Conservation (phyloP, 2,113 vertebrate genomes). For the Lepisosteus osseus region DNA sequence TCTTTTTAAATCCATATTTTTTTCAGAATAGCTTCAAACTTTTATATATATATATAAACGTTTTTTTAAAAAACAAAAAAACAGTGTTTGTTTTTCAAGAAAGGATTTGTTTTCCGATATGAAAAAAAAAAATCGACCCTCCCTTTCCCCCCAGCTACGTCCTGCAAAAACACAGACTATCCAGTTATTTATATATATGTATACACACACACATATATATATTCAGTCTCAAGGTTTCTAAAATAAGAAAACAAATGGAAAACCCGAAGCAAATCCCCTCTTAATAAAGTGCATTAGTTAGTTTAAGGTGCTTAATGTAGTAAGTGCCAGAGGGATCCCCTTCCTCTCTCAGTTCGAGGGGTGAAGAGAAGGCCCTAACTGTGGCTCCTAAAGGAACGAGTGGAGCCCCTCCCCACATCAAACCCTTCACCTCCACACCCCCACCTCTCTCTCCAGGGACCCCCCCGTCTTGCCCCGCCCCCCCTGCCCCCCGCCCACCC, state of each 20-base stretch:
- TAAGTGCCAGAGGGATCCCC: constrained; percentile 78
- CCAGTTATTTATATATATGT: constrained; percentile 17
- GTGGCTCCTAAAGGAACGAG: not conserved
- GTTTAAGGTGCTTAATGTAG: constrained; percentile 89
- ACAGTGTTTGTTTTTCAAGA: constrained; percentile 76
- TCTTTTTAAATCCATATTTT: constrained; percentile 66
- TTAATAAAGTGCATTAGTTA: constrained; percentile 92
- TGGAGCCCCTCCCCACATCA: too few relatives aligned
- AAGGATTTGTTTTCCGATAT: constrained; percentile 66
- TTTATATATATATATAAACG: constrained; percentile 62
- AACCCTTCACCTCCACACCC: constrained; percentile 40
- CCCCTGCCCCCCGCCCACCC: constrained; percentile 27
- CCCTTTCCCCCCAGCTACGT: constrained; percentile 53
- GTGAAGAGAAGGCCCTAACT: constrained; percentile 32
- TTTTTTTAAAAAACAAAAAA: constrained; percentile 61
- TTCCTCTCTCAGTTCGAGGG: constrained; percentile 18
- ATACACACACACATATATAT: constrained; percentile 27
- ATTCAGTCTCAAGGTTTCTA: constrained; percentile 38
- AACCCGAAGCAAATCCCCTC: constrained; percentile 68
- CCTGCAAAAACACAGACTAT: constrained; percentile 17
- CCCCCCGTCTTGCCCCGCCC: constrained; percentile 14
- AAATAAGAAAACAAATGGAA: constrained; percentile 46
- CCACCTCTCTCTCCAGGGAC: constrained; percentile 37
- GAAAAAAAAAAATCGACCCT: constrained; percentile 51
- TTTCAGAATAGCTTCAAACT: constrained; percentile 64